A percentile compares a stretch with the other conserved stretches of the same genome.
phyloP scores from a whole-genome alignment of 2,113 vertebrate species.

The Ascaphus truei region DNA sequence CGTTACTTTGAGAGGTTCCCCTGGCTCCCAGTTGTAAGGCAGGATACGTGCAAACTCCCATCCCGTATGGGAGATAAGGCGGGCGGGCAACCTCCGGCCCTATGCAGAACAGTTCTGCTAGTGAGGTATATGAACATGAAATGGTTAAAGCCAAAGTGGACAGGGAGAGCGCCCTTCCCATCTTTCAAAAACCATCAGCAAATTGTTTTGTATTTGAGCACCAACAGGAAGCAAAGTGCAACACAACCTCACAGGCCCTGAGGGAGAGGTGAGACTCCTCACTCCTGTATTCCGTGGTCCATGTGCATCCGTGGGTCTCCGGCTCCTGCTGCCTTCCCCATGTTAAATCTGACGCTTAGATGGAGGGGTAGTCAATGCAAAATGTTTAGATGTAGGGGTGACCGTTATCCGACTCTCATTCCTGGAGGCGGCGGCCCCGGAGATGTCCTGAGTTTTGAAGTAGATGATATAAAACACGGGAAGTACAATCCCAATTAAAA shows the following conservation, averaged over 20 bases:
- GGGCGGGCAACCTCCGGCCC: too few relatives aligned
- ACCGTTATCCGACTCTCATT: conserved; percentile 21
- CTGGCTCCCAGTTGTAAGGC: too few relatives aligned
- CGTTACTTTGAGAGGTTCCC: too few relatives aligned
- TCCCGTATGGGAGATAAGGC: too few relatives aligned
- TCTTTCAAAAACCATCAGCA: too few relatives aligned
- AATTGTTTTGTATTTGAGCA: too few relatives aligned
- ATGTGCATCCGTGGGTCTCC: background rate
- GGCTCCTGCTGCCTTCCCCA: background rate
- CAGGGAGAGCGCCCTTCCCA: too few relatives aligned
- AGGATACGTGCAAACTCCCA: too few relatives aligned
- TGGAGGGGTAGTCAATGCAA: too few relatives aligned
- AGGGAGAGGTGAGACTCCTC: background rate
- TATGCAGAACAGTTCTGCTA: too few relatives aligned
- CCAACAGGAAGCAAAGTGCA: background rate
- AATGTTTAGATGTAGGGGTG: background rate
- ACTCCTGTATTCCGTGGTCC: background rate
- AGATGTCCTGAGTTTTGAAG: conserved; percentile 73
- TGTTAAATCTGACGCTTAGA: background rate
- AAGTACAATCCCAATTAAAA: conserved; percentile 82
- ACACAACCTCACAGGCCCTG: background rate
- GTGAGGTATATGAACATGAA: too few relatives aligned
- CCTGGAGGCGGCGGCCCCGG: conserved; percentile 27
- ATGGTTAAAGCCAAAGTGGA: too few relatives aligned
- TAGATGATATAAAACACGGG: conserved; percentile 91